These are phyloP conservation scores for Drosophila albomicans DNA, from an alignment of 1,140 invertebrate genomes.

Conservation along the genomic window DNA sequence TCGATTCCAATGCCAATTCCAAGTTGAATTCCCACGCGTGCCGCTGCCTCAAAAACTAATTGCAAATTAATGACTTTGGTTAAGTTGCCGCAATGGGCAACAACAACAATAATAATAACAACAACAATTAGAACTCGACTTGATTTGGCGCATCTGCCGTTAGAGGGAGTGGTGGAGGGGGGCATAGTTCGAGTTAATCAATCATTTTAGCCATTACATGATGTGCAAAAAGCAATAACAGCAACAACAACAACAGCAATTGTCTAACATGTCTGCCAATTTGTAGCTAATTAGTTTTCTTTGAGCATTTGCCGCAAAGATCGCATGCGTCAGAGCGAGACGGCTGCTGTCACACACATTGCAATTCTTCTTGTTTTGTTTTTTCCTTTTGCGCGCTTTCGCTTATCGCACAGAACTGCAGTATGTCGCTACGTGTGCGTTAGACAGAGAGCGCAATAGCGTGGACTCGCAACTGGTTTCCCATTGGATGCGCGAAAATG, in stretches of 20 bases:
- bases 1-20: slow-evolving; percentile 67
- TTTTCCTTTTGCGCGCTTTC: slow-evolving; percentile 10
- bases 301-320: slow-evolving; percentile 40
- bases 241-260: slow-evolving; percentile 18
- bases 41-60: slow-evolving; percentile 75
- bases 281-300: slow-evolving; percentile 73
- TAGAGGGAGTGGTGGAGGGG: background rate
- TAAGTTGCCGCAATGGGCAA: slow-evolving; percentile 47
- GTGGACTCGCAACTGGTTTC: slow-evolving; percentile 41
- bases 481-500: slow-evolving; percentile 75
- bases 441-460: slow-evolving; percentile 35
- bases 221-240: slow-evolving; percentile 34
- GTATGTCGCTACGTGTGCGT: slow-evolving; percentile 1
- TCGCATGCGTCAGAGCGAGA: slow-evolving; percentile 26
- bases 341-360: slow-evolving; percentile 5
- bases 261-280: slow-evolving; percentile 72
- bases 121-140: slow-evolving; percentile 39
- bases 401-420: slow-evolving; percentile 43
- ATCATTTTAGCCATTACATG: slow-evolving; percentile 77
- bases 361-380: slow-evolving; percentile 14
- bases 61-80: slow-evolving; percentile 80
- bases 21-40: slow-evolving; percentile 77
- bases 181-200: slow-evolving; percentile 59
- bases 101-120: slow-evolving; percentile 24
- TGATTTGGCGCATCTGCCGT: slow-evolving; percentile 68